Percentiles rank a stretch among this genome's conserved stretches.
These are phyloP conservation scores for Catostylus mosaicus DNA, from an alignment of 30 jellyfish, hydroid and myxozoan species.

Conservation along the genomic window DNA sequence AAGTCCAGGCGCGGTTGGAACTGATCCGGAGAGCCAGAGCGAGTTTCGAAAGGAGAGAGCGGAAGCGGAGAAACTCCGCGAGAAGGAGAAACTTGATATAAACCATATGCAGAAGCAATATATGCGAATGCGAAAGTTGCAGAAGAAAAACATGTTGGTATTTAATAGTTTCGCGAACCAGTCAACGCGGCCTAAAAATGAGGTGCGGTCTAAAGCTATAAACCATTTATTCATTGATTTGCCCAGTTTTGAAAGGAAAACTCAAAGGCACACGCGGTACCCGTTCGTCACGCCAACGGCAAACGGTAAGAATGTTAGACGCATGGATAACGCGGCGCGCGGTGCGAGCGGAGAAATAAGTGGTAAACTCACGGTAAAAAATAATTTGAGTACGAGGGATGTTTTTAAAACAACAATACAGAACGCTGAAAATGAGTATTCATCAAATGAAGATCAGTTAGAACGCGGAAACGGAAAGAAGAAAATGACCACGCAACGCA, in stretches of 20 bases:
- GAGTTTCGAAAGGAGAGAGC: constrained; percentile 74
- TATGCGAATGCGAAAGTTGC: constrained; percentile 88
- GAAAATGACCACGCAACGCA: not conserved
- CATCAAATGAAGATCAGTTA: not conserved
- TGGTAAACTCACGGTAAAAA: not conserved
- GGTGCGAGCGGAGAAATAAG: not conserved
- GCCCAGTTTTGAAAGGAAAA: constrained; percentile 48
- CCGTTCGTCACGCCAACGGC: constrained; percentile 21
- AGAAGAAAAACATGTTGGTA: constrained; percentile 86
- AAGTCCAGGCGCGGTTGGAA: constrained; percentile 77
- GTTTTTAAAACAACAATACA: not conserved
- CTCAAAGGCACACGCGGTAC: constrained; percentile 20
- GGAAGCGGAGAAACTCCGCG: constrained; percentile 70
- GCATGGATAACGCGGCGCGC: not conserved
- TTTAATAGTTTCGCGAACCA: constrained; percentile 75
- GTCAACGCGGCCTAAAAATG: constrained; percentile 39
- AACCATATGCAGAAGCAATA: constrained; percentile 73
- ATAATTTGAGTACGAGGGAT: not conserved
- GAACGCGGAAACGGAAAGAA: not conserved
- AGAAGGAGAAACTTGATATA: constrained; percentile 70
- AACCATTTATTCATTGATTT: constrained; percentile 88
- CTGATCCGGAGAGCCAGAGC: constrained; percentile 74
- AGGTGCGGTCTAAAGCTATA: constrained; percentile 76
- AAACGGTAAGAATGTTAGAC: not conserved
- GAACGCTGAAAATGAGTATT: constrained; percentile 6